Percentiles rank a stretch among this genome's conserved stretches.
Evolutionary conservation across 2,113 vertebrate genomes (phyloP).

Genomic region (Pygoscelis antarcticus): DNA sequence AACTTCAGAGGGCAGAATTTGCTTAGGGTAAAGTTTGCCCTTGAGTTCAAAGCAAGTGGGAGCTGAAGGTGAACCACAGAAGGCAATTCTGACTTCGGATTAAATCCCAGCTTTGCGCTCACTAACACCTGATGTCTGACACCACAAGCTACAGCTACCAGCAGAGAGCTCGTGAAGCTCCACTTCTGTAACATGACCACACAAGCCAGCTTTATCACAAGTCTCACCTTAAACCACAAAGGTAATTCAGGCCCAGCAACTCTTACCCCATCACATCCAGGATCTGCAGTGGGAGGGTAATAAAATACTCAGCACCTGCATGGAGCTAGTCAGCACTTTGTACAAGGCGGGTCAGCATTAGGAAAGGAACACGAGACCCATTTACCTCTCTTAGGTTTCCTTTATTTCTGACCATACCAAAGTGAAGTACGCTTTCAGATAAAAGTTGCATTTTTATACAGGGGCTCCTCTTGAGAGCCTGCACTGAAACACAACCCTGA

Average conservation of each 20-base stretch:
- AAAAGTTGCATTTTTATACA: background rate
- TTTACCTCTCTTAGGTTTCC: background rate
- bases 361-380: background rate
- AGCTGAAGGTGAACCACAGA: slow-evolving; percentile 17
- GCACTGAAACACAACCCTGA: background rate
- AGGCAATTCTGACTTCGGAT: background rate
- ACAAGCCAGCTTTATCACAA: background rate
- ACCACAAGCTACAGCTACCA: background rate
- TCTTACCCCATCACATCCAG: background rate
- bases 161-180: background rate
- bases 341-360: background rate
- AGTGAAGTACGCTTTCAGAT: background rate
- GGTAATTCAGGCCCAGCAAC: background rate
- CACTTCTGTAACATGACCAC: background rate
- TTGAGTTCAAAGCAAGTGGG: background rate
- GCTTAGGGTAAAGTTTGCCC: background rate
- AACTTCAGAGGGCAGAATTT: background rate
- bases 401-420: background rate
- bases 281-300: background rate
- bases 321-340: background rate
- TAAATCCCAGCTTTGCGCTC: background rate
- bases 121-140: background rate
- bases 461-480: background rate
- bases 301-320: background rate
- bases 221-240: background rate